phyloP scores from a whole-genome alignment of 2,113 vertebrate species.

The Chamaea fasciata region DNA sequence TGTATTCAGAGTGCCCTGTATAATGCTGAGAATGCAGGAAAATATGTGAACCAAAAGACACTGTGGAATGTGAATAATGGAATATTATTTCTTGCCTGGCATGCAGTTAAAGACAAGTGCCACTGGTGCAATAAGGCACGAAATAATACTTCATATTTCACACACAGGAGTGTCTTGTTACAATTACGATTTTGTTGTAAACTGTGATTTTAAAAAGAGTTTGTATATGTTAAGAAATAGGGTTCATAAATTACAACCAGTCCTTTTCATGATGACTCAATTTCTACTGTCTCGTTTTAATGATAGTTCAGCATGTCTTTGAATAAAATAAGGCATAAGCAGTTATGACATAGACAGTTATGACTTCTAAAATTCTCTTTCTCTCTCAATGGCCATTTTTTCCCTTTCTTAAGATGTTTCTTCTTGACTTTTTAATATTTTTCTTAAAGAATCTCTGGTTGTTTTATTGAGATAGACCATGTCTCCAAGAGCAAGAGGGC shows the following conservation, averaged over 20 bases:
- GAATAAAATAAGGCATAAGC: neutral
- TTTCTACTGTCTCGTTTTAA: neutral
- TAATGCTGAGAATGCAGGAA: neutral
- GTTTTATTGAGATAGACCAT: neutral
- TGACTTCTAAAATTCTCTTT: neutral
- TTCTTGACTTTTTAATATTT: neutral
- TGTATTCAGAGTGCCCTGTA: neutral
- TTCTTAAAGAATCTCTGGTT: neutral
- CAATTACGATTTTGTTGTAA: neutral
- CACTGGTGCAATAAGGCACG: neutral
- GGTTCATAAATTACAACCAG: neutral
- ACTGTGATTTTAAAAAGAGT: neutral
- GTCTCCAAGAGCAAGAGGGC: neutral
- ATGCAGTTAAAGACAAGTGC: neutral
- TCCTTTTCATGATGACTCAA: neutral
- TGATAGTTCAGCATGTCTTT: neutral
- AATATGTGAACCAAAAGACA: neutral
- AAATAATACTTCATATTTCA: slow-evolving; percentile 16
- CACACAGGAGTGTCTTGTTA: neutral
- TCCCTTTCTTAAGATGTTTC: neutral
- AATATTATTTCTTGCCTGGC: neutral
- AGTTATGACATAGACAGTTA: neutral
- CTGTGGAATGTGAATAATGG: neutral
- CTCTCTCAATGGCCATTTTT: neutral
- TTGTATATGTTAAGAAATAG: neutral